These are phyloP conservation scores for Coremacera marginata DNA, from an alignment of 2,888 invertebrate genomes.

Conservation along the genomic window DNA sequence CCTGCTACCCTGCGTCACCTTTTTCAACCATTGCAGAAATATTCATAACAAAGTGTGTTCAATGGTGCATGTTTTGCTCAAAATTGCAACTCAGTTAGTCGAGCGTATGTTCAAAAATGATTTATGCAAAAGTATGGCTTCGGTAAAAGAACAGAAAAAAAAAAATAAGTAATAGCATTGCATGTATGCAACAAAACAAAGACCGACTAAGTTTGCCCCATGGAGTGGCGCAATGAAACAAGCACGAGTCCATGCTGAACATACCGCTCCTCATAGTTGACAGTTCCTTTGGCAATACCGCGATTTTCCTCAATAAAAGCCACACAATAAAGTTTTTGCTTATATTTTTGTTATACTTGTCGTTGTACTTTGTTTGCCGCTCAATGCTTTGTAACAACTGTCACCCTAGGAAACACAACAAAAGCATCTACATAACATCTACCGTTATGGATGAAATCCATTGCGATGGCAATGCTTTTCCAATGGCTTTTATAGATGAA, in stretches of 20 bases:
- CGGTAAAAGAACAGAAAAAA: neutral
- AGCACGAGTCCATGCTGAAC: neutral
- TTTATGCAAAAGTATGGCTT: neutral
- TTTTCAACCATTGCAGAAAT: too few relatives aligned
- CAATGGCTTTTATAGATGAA: too few relatives aligned
- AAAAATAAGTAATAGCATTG: neutral
- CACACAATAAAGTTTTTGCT: neutral
- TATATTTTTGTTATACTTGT: neutral
- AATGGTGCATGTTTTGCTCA: neutral
- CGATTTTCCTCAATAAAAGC: neutral
- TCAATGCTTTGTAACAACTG: neutral
- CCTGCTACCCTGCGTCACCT: neutral
- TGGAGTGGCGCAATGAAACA: neutral
- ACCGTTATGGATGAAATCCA: too few relatives aligned
- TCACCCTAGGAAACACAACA: slow-evolving; percentile 1
- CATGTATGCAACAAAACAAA: neutral
- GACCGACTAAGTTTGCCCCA: neutral
- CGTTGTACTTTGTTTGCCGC: neutral
- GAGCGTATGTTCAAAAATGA: neutral
- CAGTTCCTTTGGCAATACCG: neutral
- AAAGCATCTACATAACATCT: neutral
- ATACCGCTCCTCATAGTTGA: neutral
- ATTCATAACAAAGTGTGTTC: too few relatives aligned
- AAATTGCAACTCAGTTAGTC: slow-evolving; percentile 2
- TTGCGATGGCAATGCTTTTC: too few relatives aligned